A percentile compares a stretch with the other conserved stretches of the same genome.
Evolutionary conservation across 1,140 invertebrate genomes (phyloP).

Genomic region (Whitmania pigra): DNA sequence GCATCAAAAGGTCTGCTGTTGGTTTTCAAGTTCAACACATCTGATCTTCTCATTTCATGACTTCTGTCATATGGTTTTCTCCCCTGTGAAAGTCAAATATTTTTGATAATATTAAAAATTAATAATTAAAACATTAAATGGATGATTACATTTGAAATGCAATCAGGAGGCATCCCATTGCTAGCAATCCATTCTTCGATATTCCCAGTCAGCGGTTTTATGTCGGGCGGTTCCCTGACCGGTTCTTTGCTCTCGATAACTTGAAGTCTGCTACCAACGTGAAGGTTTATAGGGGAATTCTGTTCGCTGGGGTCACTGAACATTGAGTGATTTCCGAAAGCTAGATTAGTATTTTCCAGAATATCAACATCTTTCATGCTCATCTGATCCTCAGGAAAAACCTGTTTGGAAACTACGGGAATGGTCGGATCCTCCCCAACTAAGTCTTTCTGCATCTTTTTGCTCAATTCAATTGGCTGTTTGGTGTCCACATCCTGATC

Average conservation of each 20-base stretch:
- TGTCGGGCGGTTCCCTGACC: not conserved
- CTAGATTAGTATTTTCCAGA: too few species aligned
- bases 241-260: not conserved
- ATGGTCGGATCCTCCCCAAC: too few species aligned
- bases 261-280: conserved; percentile 1
- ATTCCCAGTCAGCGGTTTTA: not conserved
- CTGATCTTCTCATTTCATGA: conserved; percentile 4
- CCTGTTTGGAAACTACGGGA: too few species aligned
- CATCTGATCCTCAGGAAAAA: too few species aligned
- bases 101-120: not conserved
- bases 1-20: not conserved
- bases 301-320: not conserved
- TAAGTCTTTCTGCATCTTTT: too few species aligned
- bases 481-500: too few species aligned
- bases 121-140: not conserved
- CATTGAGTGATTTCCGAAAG: too few species aligned
- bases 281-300: conserved; percentile 8
- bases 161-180: not conserved
- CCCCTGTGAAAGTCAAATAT: not conserved
- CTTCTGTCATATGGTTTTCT: not conserved
- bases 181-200: not conserved
- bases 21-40: not conserved
- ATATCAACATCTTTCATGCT: too few species aligned
- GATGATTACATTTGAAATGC: not conserved
- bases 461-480: too few species aligned